phyloP scores from a whole-genome alignment of 2,797 vertebrate genomes.

The Aplochiton taeniatus region DNA sequence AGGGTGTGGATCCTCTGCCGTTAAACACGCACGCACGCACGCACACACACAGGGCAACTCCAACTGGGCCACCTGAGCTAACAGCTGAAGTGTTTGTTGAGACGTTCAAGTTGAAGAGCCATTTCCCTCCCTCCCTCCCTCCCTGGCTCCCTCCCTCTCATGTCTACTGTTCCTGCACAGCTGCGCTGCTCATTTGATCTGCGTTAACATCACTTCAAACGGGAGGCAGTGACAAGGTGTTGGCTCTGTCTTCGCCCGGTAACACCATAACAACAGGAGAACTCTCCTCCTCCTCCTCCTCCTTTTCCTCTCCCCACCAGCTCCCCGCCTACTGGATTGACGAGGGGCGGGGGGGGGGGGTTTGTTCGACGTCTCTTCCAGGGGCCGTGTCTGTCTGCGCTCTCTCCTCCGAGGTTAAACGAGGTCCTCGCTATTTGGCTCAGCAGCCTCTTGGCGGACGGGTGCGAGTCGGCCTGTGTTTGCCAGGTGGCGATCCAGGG shows the following conservation, averaged over 20 bases:
- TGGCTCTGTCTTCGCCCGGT: background rate
- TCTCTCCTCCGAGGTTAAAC: background rate
- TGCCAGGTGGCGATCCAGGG: background rate
- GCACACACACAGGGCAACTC: background rate
- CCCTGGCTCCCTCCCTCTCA: too few species aligned
- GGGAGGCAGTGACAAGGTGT: background rate
- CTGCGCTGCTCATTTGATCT: background rate
- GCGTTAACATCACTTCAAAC: background rate
- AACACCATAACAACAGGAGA: background rate
- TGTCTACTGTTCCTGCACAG: too few species aligned
- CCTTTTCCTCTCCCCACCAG: slow-evolving; percentile 12
- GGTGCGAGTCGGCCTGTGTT: background rate
- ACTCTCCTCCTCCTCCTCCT: background rate
- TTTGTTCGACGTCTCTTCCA: background rate
- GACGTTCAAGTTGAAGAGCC: too few species aligned
- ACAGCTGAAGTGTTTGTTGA: background rate
- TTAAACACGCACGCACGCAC: slow-evolving; percentile 3
- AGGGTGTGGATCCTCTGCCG: too few species aligned
- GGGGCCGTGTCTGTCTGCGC: background rate
- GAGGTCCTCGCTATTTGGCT: too few species aligned
- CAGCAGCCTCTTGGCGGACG: too few species aligned
- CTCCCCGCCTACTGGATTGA: background rate
- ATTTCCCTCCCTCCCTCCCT: too few species aligned
- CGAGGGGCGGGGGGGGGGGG: too few species aligned
- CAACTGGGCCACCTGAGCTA: too few species aligned